These are phyloP conservation scores for Myiozetetes cayanensis DNA, from an alignment of 2,113 vertebrate genomes.

Conservation along the genomic window DNA sequence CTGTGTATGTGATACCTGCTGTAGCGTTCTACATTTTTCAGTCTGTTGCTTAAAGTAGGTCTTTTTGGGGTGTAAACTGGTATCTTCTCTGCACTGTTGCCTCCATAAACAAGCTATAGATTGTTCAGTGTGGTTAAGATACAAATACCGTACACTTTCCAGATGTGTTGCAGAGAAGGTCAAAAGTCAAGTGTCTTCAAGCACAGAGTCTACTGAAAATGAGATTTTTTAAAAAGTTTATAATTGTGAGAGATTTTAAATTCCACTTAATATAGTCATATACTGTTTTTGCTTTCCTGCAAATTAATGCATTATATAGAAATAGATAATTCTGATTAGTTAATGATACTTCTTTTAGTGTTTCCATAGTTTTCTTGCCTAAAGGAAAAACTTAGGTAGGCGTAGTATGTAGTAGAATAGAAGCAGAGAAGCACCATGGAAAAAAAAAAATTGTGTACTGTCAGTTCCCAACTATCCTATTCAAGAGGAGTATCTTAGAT, in stretches of 20 bases:
- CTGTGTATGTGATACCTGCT: background rate
- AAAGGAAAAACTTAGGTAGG: background rate
- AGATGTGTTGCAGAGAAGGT: background rate
- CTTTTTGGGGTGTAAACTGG: background rate
- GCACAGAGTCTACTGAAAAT: background rate
- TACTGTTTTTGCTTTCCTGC: background rate
- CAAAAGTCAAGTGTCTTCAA: background rate
- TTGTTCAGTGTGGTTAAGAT: background rate
- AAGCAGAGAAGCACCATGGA: background rate
- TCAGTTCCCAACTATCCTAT: slow-evolving; percentile 11
- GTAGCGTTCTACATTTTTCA: background rate
- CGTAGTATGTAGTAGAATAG: background rate
- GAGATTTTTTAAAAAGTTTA: background rate
- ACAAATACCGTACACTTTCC: background rate
- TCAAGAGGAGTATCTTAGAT: slow-evolving; percentile 6
- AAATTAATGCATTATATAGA: background rate
- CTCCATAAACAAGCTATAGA: background rate
- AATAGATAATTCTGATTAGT: background rate
- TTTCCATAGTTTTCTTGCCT: background rate
- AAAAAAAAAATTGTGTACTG: background rate
- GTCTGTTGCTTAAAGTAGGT: background rate
- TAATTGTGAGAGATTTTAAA: background rate
- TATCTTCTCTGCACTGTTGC: background rate
- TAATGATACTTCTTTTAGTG: background rate
- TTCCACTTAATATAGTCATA: background rate